Evolutionary conservation across 2,888 invertebrate genomes (phyloP).

Genomic region (Monochamus alternatus): DNA sequence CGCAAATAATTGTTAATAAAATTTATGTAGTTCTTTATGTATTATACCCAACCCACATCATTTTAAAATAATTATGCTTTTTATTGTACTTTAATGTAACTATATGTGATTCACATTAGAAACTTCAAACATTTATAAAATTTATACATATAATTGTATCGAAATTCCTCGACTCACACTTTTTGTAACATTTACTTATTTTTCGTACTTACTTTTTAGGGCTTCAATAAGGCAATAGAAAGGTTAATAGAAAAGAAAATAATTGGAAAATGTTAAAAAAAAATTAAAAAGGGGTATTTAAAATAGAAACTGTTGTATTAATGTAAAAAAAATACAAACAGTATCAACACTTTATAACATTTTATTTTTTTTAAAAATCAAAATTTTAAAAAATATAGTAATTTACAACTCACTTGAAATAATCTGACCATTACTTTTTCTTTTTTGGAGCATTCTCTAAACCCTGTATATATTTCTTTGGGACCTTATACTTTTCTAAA

Average conservation of each 20-base stretch:
- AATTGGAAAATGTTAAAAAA: no score
- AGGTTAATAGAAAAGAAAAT: no score
- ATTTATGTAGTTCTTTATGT: constrained; percentile 15
- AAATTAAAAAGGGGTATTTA: not conserved
- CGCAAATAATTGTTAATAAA: constrained; percentile 69
- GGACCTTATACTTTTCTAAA: constrained; percentile 80
- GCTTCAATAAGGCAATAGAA: no score
- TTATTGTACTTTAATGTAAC: no score
- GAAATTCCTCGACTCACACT: no score
- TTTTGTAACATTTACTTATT: no score
- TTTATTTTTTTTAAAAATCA: constrained; percentile 1
- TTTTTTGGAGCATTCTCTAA: constrained; percentile 84
- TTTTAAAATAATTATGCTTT: no score
- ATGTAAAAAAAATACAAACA: not conserved
- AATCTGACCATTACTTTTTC: constrained; percentile 65
- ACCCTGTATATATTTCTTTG: constrained; percentile 83
- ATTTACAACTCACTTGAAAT: not conserved
- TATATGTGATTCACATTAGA: no score
- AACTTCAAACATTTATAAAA: no score
- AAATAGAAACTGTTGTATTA: not conserved
- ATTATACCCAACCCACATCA: not conserved
- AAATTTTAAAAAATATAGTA: not conserved
- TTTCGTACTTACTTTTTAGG: no score
- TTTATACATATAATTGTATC: no score
- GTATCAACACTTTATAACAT: not conserved